A percentile compares a stretch with the other conserved stretches of the same genome.
Conservation (phyloP, 2,797 vertebrate species). For the Allenopithecus nigroviridis region DNA sequence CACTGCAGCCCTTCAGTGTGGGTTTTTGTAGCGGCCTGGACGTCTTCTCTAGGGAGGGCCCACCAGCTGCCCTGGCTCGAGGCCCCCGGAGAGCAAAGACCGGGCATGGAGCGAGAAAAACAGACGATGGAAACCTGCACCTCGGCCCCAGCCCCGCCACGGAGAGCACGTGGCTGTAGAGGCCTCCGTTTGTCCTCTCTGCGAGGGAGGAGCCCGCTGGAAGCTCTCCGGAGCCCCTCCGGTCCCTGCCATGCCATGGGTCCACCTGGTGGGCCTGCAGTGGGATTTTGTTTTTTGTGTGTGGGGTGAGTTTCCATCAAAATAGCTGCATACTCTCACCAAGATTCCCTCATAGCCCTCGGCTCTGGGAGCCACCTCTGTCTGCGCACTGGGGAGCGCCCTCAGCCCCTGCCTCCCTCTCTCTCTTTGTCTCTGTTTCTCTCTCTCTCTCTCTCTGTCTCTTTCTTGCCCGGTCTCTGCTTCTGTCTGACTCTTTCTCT, state of each 20-base stretch:
- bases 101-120: rapidly evolving
- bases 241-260: neutral
- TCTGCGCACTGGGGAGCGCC: rapidly evolving
- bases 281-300: neutral
- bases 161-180: neutral
- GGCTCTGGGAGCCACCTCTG: neutral
- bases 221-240: neutral
- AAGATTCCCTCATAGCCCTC: neutral
- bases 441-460: neutral
- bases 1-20: neutral
- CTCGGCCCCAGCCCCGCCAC: too few relatives aligned
- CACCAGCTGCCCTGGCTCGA: neutral
- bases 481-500: neutral
- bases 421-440: too few relatives aligned
- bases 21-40: rapidly evolving
- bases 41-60: neutral
- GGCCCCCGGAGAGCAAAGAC: too few relatives aligned
- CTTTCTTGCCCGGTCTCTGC: neutral
- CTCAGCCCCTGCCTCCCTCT: neutral
- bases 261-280: too few relatives aligned
- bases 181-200: neutral
- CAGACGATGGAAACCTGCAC: neutral
- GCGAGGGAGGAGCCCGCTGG: neutral
- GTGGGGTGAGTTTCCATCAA: neutral
- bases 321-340: neutral